These are phyloP conservation scores for Agrypnia vestita DNA, from an alignment of 1,140 invertebrate species.

Conservation along the genomic window DNA sequence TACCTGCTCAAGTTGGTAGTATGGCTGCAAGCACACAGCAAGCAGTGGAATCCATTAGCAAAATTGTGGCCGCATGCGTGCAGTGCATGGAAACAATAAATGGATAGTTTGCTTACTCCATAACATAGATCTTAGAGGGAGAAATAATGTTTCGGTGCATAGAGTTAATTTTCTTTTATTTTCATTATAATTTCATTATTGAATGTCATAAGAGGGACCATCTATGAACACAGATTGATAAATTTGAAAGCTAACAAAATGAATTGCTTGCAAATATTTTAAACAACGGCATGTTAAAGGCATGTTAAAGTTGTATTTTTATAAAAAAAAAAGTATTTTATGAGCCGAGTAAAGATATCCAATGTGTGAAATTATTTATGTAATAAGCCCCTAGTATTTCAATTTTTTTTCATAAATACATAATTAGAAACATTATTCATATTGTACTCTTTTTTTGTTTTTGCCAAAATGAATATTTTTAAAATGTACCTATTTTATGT, in stretches of 20 bases:
- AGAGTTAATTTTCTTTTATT: neutral
- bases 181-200: constrained; percentile 11
- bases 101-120: too few relatives aligned
- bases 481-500: too few relatives aligned
- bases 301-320: constrained; percentile 11
- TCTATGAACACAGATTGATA: constrained; percentile 6
- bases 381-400: neutral
- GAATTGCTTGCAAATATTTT: constrained; percentile 12
- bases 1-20: too few relatives aligned
- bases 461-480: too few relatives aligned
- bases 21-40: too few relatives aligned
- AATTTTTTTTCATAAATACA: neutral
- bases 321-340: neutral
- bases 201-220: constrained; percentile 36
- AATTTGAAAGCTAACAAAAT: constrained; percentile 17
- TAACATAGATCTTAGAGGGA: too few relatives aligned
- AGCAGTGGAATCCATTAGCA: too few relatives aligned
- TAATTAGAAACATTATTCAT: too few relatives aligned
- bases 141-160: neutral
- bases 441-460: too few relatives aligned
- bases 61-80: too few relatives aligned
- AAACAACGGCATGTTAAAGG: neutral
- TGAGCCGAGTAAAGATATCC: neutral
- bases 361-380: constrained; percentile 2
- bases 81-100: too few relatives aligned